Evolutionary conservation across 2,113 vertebrate genomes (phyloP).

Genomic region (Neolamprologus sp.): DNA sequence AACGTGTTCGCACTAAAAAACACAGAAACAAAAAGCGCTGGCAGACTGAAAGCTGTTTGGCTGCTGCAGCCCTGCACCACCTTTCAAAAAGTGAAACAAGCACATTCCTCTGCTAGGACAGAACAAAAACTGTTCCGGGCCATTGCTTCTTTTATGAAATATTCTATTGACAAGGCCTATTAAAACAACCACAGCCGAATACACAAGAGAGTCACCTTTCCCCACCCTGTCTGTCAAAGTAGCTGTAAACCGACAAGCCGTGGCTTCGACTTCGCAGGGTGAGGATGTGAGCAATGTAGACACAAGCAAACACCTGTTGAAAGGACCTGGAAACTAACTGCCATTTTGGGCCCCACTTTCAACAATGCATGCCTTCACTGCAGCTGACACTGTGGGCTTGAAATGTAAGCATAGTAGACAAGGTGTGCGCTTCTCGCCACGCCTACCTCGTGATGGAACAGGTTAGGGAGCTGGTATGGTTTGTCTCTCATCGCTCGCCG

Average conservation of each 20-base stretch:
- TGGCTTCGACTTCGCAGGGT: constrained; percentile 32
- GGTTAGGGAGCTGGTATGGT: constrained; percentile 54
- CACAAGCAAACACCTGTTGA: constrained; percentile 66
- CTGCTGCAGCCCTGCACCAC: constrained; percentile 40
- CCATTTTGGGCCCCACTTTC: constrained; percentile 34
- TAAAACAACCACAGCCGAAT: constrained; percentile 61
- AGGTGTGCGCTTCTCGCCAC: constrained; percentile 1
- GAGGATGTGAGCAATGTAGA: constrained; percentile 54
- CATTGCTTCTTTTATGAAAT: constrained; percentile 68
- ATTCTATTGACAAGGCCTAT: constrained; percentile 60
- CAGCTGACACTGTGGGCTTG: constrained; percentile 26
- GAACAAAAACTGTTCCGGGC: constrained; percentile 69
- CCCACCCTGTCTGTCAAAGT: constrained; percentile 39
- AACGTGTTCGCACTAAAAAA: constrained; percentile 41
- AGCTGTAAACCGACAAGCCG: constrained; percentile 27
- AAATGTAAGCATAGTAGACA: constrained; percentile 30
- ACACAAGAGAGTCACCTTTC: constrained; percentile 42
- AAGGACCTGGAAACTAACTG: constrained; percentile 65
- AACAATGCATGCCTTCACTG: constrained; percentile 69
- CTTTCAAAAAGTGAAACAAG: constrained; percentile 58
- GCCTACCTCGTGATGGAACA: constrained; percentile 56
- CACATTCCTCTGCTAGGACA: constrained; percentile 61
- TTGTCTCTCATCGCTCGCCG: constrained; percentile 54
- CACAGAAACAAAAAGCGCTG: constrained; percentile 63
- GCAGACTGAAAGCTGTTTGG: constrained; percentile 62